Base-by-base conservation (phyloP, 2,888 invertebrate species). In the Eudasyphora cyanicolor region DNA sequence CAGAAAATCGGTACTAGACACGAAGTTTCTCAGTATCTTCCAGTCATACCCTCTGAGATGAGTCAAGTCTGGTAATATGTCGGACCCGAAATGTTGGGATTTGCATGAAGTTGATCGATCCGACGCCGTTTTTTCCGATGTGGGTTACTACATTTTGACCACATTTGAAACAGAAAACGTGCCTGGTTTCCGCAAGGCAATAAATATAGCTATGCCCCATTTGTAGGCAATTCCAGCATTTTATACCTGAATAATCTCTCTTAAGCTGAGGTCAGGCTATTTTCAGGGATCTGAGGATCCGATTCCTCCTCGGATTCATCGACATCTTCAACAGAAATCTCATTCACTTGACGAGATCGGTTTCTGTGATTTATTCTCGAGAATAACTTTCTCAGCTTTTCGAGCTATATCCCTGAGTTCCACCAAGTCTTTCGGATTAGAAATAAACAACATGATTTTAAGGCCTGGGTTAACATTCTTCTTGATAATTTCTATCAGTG, bases 141-240 rank as follows among this genome's bases (percentile, higher is more conserved):
- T 0, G 27, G 0, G 0, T 38, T 29, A 12, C 19, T 21, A 7
- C 79, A 73, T 51, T n/a, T 69, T 69, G 17, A 1, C 54, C 76
- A 29, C 76, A 76, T 29, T 76, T 76, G 27, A 35, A 76, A 27
- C 76, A 76, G 14, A 76, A 76, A 6, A 69, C n/a, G 3, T 42
- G 3, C n/a, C 69, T 67, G 0, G 35, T 67, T 29, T 69, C 69
- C 1, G 27, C 54, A 0, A 57, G 69, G 7, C 64, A 64, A 29
- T 79, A n/a, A n/a, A n/a, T n/a, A n/a, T n/a, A 67, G 0, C 64
- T 62, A 19, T 73, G 78, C 0, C 74, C 67, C 8, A 70, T 14
- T 21, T 77, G 10, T 0, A 70, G 32, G 3, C 77, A 77, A 24
- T 77, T 77, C 77, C 70, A 78, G 62, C 78, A 71, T 14, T 70